phyloP scores from a whole-genome alignment of 1,140 invertebrate species.

The Venustaconcha ellipsiformis region DNA sequence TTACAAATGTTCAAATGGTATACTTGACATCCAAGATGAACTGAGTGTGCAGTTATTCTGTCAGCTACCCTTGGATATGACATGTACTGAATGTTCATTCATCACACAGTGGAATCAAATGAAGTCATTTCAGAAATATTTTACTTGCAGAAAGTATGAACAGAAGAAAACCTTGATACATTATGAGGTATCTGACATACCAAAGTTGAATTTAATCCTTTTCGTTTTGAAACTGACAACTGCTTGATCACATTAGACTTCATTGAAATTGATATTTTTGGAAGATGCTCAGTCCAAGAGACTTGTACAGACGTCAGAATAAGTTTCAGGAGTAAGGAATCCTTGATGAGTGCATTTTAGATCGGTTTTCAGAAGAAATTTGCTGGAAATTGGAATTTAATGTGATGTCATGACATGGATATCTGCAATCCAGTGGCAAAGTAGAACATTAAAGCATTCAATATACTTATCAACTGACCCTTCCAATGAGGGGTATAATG shows the following conservation, averaged over 20 bases:
- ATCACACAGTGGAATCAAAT: conserved; percentile 69
- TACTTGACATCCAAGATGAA: too few relatives aligned
- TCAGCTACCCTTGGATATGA: conserved; percentile 55
- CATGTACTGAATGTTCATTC: conserved; percentile 66
- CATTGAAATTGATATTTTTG: conserved; percentile 26
- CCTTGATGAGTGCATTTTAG: conserved; percentile 55
- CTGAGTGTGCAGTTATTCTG: conserved; percentile 49
- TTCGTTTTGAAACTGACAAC: conserved; percentile 23
- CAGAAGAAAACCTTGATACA: conserved; percentile 10
- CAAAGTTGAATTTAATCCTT: conserved; percentile 28
- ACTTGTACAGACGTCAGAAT: conserved; percentile 12
- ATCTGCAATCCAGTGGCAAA: conserved; percentile 41
- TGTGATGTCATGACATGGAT: conserved; percentile 4
- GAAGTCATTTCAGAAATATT: conserved; percentile 13
- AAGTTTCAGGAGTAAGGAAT: conserved; percentile 30
- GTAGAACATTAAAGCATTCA: conserved; percentile 33
- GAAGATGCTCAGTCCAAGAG: background rate
- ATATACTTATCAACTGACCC: conserved; percentile 19
- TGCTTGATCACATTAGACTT: conserved; percentile 37
- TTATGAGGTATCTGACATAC: conserved; percentile 9
- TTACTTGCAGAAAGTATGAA: conserved; percentile 6
- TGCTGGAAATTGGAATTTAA: conserved; percentile 23
- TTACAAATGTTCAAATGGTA: too few relatives aligned
- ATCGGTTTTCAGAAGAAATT: conserved; percentile 64
- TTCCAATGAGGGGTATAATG: background rate